Evolutionary conservation across 2,888 invertebrate genomes (phyloP), one percentile per base, ranked within the genome.

Genomic region (Drosophila colorata): DNA sequence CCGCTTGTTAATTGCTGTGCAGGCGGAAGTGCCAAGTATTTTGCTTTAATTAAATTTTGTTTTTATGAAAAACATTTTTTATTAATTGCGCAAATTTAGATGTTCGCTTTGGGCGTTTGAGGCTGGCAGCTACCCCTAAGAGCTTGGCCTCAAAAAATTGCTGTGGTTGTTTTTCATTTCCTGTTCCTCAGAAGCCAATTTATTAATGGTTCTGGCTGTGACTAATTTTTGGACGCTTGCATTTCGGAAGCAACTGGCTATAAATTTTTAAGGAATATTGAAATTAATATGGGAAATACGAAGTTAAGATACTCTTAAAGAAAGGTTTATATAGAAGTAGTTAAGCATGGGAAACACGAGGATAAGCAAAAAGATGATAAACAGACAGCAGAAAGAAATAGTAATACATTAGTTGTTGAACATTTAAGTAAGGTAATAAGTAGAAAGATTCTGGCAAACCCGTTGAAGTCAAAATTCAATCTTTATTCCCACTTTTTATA

Each of bases 1-100:
- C 47, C 16, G 55, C 28, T 55, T 75, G 58, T 69, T 82, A 85
- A 87, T 85, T 82, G 86, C 58, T 65, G 61, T 35, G 67, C 66
- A 67, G 53, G 20, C 68, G 87, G 78, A 80, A 74, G 49, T 66
- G 44, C 20, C 60, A 61, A 78, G 72, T 57, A 82, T 79, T 81
- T 68, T 59, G 75, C 67, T 80, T 81, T 81, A 81, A 87, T 81
- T 84, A 87, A 67, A 82, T 76, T 76, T 69, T 63, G 70, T 66
- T 74, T 52, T 78, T 57, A 65, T 58, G 47, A 37, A 52, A 53
- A 65, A 51, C 43, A 61, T 66, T 68, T 65, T 55, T n/a, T 69
- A 67, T 47, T 67, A 80, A 72, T 75, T 72, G 69, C 47, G 37
- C 53, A 41, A 52, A 52, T 52, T 59, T 61, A 35, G 31, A 9